Evolutionary conservation across 2,888 invertebrate genomes (phyloP).

Genomic region (Oeneis ivallda): DNA sequence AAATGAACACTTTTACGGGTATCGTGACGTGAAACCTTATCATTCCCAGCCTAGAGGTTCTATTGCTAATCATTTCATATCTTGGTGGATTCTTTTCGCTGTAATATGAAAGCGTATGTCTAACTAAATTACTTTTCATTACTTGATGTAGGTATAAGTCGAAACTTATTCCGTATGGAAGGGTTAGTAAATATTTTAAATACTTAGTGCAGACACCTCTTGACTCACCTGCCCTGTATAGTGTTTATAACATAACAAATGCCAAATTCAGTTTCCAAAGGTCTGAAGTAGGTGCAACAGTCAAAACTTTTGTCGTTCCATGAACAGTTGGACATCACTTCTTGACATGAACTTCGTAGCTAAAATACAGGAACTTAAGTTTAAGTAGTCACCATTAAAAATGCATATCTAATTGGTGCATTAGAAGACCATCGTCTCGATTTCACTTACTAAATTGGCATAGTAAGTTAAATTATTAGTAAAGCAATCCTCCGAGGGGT

Average conservation of each 20-base stretch:
- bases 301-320: constrained; percentile 84
- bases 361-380: constrained; percentile 40
- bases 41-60: constrained; percentile 83
- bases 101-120: constrained; percentile 32
- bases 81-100: constrained; percentile 69
- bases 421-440: too few relatives aligned
- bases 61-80: constrained; percentile 84
- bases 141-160: not conserved
- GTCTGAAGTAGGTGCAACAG: constrained; percentile 84
- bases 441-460: constrained; percentile 80
- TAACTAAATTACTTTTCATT: not conserved
- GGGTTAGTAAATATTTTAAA: too few relatives aligned
- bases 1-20: constrained; percentile 82
- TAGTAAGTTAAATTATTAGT: constrained; percentile 82
- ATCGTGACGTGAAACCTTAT: constrained; percentile 77
- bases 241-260: constrained; percentile 85
- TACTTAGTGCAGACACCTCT: not conserved
- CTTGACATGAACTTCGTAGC: constrained; percentile 82
- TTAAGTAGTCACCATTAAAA: too few relatives aligned
- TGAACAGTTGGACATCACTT: constrained; percentile 80
- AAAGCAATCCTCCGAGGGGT: constrained; percentile 80
- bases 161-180: too few relatives aligned
- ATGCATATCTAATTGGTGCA: too few relatives aligned
- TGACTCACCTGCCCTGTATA: constrained; percentile 76
- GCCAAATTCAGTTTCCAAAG: constrained; percentile 85